phyloP scores from a whole-genome alignment of 2,113 vertebrate species.

The Colossoma macropomum region DNA sequence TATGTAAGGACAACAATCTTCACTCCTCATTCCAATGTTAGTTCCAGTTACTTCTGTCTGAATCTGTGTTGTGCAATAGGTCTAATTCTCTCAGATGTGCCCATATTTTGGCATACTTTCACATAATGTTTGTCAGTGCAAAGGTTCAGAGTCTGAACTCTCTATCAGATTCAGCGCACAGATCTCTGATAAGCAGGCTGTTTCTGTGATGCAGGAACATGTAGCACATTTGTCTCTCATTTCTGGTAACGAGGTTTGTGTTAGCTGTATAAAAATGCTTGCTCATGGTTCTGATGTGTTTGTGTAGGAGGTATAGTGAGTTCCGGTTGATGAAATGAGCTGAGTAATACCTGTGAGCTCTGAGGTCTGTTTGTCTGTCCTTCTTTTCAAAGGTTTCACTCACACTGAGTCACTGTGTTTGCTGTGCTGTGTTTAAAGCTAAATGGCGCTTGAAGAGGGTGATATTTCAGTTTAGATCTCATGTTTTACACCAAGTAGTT shows the following conservation, averaged over 20 bases:
- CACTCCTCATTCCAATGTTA: too few relatives aligned
- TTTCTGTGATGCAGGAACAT: not conserved
- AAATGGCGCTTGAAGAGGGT: too few relatives aligned
- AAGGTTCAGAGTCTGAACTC: conserved; percentile 1
- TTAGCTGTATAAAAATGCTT: not conserved
- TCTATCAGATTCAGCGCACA: not conserved
- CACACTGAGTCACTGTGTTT: not conserved
- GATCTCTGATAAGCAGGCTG: not conserved
- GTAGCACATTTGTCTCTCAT: not conserved
- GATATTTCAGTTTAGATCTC: too few relatives aligned
- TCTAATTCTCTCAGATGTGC: not conserved
- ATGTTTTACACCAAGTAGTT: too few relatives aligned
- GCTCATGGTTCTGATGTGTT: not conserved
- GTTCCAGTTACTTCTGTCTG: not conserved
- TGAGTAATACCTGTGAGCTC: not conserved
- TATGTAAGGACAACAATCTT: too few relatives aligned
- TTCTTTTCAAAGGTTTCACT: not conserved
- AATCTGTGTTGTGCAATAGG: not conserved
- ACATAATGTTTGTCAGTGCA: not conserved
- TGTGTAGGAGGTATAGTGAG: not conserved
- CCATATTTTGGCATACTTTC: not conserved
- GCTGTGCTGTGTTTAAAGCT: not conserved
- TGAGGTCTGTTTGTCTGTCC: not conserved
- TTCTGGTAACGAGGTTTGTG: not conserved
- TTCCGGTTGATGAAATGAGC: not conserved